Evolutionary conservation across 2,797 vertebrate genomes (phyloP).

Genomic region (Hapalemur alaotrensis): DNA sequence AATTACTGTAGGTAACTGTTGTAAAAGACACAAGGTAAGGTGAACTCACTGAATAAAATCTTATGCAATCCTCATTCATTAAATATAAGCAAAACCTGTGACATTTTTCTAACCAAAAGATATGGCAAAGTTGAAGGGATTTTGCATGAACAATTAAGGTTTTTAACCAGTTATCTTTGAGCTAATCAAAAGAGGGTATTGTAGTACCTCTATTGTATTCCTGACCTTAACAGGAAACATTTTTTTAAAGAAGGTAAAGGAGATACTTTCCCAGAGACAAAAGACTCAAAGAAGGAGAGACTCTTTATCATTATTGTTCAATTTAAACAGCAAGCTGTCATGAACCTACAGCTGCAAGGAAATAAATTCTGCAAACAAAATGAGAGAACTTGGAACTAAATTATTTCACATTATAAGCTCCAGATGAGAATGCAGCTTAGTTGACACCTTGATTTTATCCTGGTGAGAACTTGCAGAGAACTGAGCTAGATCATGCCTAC

Average conservation of each 20-base stretch:
- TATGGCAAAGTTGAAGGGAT: neutral
- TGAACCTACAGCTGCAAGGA: neutral
- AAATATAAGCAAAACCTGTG: neutral
- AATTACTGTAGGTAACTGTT: neutral
- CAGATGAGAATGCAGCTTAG: neutral
- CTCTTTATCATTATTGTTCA: neutral
- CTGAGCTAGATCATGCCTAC: neutral
- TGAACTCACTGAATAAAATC: neutral
- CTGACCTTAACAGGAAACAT: neutral
- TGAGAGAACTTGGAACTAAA: neutral
- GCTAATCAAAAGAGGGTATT: neutral
- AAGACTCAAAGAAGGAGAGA: neutral
- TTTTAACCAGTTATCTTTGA: neutral
- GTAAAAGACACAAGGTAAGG: neutral
- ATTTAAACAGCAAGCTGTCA: neutral
- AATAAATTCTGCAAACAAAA: neutral
- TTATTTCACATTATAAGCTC: neutral
- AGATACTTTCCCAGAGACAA: neutral
- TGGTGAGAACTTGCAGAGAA: neutral
- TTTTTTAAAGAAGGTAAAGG: neutral
- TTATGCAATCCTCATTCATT: neutral
- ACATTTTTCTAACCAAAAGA: neutral
- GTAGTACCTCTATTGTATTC: no score
- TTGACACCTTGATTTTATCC: neutral
- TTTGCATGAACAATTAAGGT: neutral